Evolutionary conservation across 2,113 vertebrate species (phyloP), one percentile per base, ranked within the genome.

Genomic region (Glareola pratincola): DNA sequence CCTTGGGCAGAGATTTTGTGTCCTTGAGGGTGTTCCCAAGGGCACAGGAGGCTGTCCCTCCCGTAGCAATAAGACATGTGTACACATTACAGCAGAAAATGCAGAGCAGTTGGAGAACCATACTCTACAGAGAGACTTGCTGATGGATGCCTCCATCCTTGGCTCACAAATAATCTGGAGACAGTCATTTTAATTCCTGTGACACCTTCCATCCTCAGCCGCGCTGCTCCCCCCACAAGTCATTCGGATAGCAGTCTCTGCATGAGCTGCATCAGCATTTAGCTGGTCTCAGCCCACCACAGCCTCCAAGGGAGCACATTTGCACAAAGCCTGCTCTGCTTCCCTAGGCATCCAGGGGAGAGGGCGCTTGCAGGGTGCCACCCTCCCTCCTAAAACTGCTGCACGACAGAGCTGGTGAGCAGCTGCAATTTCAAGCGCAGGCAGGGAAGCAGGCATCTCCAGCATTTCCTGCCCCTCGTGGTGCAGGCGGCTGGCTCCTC

Each of bases 121-220:
- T 30, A 8, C 36, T 67, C 48, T 63, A 32, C 13, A 30, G 74
- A 84, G 59, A 73, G 27, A 62, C n/a, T 54, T 64, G 30, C 24
- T 93, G 84, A 90, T 88, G 72, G 71, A 71, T 86, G 47, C 32
- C 51, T 90, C 45, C 50, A 71, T 67, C 54, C 41, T 3, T 4
- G 67, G 59, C 63, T 94, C 63, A 67, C 54, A 85, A 80, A 76
- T 83, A 73, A 80, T 34, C 50, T 34, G 14, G 54, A 94, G 75
- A 77, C 10, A 62, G 75, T 67, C 0, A 74, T 93, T 96, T 73
- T 59, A 96, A 86, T 92, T 95, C 79, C 90, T 39, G 15, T 88
- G 90, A 63, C 75, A 82, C 48, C 56, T 94, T 95, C 68, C 64
- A 57, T 45, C 75, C 85, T 41, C 83, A 81, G 29, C 50, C 85